Percentiles rank a stretch among this genome's conserved stretches.
phyloP scores from a whole-genome alignment of 2,888 invertebrate genomes.

The Meliscaeva auricollis region DNA sequence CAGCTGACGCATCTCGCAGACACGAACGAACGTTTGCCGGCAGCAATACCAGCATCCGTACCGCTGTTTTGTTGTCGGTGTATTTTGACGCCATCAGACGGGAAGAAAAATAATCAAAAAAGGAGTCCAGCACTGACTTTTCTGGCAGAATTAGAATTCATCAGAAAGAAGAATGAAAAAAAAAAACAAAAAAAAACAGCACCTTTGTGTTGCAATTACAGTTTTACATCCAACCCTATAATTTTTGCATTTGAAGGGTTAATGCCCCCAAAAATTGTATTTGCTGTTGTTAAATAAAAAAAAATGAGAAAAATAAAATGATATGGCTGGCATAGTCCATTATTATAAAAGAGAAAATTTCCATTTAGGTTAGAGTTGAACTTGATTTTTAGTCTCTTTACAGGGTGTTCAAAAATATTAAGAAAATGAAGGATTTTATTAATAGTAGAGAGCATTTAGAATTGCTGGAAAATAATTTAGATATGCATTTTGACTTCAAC shows the following conservation, averaged over 20 bases:
- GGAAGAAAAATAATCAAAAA: not conserved
- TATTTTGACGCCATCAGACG: not conserved
- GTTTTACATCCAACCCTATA: constrained; percentile 31
- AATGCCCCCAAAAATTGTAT: constrained; percentile 36
- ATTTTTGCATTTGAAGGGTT: constrained; percentile 39
- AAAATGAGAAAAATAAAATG: not conserved
- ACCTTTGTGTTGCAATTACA: constrained; percentile 33
- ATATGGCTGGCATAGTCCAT: not conserved
- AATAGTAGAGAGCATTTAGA: too few relatives aligned
- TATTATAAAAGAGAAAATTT: not conserved
- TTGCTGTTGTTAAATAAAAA: not conserved
- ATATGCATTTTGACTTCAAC: too few relatives aligned
- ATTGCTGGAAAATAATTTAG: too few relatives aligned
- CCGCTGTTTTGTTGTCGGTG: not conserved
- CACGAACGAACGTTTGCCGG: constrained; percentile 23
- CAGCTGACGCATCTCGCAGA: constrained; percentile 69
- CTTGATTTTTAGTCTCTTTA: not conserved
- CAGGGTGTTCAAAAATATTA: not conserved
- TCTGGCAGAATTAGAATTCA: constrained; percentile 29
- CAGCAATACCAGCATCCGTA: constrained; percentile 34
- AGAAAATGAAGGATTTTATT: too few relatives aligned
- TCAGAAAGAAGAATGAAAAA: not conserved
- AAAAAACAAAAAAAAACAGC: constrained; percentile 20
- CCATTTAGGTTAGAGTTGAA: not conserved
- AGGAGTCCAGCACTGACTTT: constrained; percentile 8